Conservation (phyloP, 2,888 invertebrate genomes). For the Scrobipalpa costella region DNA sequence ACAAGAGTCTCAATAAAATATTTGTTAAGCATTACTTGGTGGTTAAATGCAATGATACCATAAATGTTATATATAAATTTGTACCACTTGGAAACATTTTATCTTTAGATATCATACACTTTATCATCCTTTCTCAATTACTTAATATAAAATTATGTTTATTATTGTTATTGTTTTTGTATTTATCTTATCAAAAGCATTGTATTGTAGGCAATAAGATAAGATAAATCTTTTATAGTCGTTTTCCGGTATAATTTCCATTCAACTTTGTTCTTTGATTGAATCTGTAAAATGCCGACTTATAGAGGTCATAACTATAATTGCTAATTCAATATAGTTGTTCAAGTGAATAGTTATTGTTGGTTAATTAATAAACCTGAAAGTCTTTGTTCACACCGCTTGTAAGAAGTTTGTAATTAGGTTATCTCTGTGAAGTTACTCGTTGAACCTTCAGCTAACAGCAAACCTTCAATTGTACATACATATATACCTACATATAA, state of each 20-base stretch:
- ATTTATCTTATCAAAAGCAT: slow-evolving; percentile 2
- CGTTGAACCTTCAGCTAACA: no score
- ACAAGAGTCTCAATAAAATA: neutral
- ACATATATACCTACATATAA: no score
- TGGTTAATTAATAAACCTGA: no score
- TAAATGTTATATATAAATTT: neutral
- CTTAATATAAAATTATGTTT: neutral
- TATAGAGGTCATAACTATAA: neutral
- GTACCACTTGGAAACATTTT: neutral
- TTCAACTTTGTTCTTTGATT: neutral
- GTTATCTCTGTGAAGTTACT: no score
- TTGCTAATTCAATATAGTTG: neutral
- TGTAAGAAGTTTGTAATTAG: no score
- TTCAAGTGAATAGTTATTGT: neutral
- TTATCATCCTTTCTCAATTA: neutral
- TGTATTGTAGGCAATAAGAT: neutral
- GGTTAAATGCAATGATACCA: neutral
- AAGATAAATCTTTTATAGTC: neutral
- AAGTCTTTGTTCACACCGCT: no score
- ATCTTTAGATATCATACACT: neutral
- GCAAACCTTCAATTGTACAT: no score
- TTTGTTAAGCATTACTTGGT: neutral
- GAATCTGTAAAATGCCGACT: neutral
- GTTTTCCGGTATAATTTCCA: neutral
- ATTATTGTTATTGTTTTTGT: neutral